Conservation (phyloP, 2,113 vertebrate species). For the Steatornis caripensis region DNA sequence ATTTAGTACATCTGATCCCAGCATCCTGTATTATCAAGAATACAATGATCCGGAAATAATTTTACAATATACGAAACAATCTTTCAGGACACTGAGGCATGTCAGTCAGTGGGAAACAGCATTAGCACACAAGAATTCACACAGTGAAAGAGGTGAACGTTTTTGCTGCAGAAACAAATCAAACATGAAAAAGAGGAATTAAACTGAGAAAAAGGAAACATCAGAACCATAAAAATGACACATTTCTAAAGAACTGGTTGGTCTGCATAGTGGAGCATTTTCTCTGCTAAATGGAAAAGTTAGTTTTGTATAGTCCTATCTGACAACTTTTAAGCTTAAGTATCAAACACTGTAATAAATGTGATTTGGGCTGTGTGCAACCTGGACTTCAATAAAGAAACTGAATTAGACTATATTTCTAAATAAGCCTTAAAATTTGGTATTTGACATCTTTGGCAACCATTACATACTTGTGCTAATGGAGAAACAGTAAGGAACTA, state of each 20-base stretch:
- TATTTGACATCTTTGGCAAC: neutral
- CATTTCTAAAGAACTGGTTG: neutral
- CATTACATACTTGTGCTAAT: neutral
- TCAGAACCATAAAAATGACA: neutral
- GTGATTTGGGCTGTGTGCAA: neutral
- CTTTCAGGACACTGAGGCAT: neutral
- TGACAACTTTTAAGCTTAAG: neutral
- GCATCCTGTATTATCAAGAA: neutral
- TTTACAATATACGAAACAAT: neutral
- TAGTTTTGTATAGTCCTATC: neutral
- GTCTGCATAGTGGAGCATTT: neutral
- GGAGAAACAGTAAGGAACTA: neutral
- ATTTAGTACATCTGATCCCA: neutral
- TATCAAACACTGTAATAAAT: neutral
- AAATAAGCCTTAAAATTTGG: neutral
- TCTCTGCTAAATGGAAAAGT: neutral
- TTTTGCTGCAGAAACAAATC: neutral
- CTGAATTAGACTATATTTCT: neutral
- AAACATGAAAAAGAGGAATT: neutral
- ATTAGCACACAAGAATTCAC: neutral
- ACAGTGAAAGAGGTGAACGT: neutral
- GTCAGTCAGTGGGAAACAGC: neutral
- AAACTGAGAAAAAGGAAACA: neutral
- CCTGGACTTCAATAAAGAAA: neutral
- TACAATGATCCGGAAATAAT: neutral